A percentile compares a stretch with the other conserved stretches of the same genome.
Conservation (phyloP, 1,140 invertebrate genomes). For the Lepidurus apus region DNA sequence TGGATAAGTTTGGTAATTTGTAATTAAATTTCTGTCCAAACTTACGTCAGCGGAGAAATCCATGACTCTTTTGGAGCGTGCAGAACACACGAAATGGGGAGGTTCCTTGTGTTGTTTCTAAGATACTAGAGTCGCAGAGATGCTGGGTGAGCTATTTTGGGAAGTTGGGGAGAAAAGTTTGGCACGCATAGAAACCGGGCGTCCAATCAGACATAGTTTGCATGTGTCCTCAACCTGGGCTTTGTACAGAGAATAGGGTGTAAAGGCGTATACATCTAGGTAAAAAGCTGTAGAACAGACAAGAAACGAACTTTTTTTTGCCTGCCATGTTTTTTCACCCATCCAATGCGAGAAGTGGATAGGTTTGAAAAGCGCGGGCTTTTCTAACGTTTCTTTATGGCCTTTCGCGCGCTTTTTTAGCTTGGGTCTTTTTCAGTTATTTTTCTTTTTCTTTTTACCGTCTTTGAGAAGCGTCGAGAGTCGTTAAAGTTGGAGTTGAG, state of each 20-base stretch:
- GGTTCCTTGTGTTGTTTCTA: not conserved
- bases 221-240: not conserved
- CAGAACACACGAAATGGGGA: not conserved
- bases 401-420: not conserved
- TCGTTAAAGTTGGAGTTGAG: not conserved
- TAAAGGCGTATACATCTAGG: not conserved
- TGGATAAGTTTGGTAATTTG: not conserved
- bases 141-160: conserved; percentile 13
- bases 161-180: conserved; percentile 5
- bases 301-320: not conserved
- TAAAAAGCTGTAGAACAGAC: not conserved
- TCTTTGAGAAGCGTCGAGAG: not conserved
- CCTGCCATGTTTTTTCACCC: not conserved
- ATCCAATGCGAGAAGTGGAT: not conserved
- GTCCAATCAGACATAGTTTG: conserved; percentile 14
- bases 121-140: not conserved
- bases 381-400: not conserved
- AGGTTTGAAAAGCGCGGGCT: not conserved
- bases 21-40: not conserved
- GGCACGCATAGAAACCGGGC: not conserved
- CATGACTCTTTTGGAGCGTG: conserved; percentile 5
- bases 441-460: not conserved
- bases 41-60: conserved; percentile 31
- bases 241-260: not conserved
- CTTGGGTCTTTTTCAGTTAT: not conserved